Evolutionary conservation across 2,888 invertebrate genomes (phyloP), one percentile per base, ranked within the genome.

Genomic region (Plebejus melissa): DNA sequence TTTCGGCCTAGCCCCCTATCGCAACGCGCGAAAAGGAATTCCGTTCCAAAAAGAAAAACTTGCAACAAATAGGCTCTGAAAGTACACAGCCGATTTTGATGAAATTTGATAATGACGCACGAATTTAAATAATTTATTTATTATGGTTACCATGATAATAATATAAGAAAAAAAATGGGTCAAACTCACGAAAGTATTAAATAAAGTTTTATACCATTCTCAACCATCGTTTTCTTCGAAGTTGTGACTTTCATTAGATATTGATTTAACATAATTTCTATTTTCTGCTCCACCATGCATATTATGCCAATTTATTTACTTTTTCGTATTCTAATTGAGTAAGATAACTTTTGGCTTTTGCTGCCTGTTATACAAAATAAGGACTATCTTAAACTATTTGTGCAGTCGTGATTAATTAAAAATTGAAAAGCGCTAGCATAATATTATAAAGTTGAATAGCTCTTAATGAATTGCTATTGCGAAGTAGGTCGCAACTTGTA

Each of bases 361-460:
- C 54, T 1, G 13, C 54, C 54, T 54, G 54, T 54, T 16, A 4
- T 60, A 65, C 11, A 65, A 32, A 65, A 65, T 28, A 65, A 58
- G 60, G 60, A 65, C 5, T 65, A 65, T 65, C 65, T 36, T 4
- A 32, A 65, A 36, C 36, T 65, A 65, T 65, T 70, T 41, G n/a
- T 41, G 70, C 70, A 70, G 70, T 41, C 7, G 70, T 41, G 70
- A 70, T 87, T 89, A 90, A 90, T 90, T 90, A 89, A 90, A 90
- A 88, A 88, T 83, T 88, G 85, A 88, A 88, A 85, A 82, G 79
- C 84, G 84, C 87, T 89, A 89, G 90, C 86, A 90, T 87, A 92
- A 90, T 87, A 92, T 91, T 91, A 90, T 91, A 87, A 87, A 85
- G 81, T 86, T 92, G 91, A 93, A 93, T 92, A 83, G 90, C 84